Conservation (phyloP, 2,888 invertebrate genomes). For the Pammene aurita region DNA sequence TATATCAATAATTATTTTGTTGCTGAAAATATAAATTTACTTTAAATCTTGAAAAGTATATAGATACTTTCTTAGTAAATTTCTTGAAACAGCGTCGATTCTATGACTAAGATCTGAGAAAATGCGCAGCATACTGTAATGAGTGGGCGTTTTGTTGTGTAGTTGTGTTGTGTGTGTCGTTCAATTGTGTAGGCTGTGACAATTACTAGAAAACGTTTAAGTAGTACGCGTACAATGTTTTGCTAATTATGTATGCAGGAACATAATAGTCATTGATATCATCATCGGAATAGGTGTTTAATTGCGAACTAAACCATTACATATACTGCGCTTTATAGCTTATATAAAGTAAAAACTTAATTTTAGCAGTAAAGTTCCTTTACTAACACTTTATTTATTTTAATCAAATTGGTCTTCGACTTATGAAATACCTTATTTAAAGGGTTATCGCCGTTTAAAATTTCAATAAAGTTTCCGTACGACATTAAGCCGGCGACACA, state of each 20-base stretch:
- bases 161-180: too few species aligned
- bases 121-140: conserved; percentile 5
- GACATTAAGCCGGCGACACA: conserved; percentile 61
- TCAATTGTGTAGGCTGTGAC: conserved; percentile 13
- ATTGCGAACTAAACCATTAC: not conserved
- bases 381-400: not conserved
- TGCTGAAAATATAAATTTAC: too few species aligned
- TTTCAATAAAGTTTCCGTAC: conserved; percentile 43
- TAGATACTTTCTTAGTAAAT: too few species aligned
- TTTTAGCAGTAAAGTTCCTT: not conserved
- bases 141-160: conserved; percentile 4
- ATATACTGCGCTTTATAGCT: not conserved
- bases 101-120: not conserved
- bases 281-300: not conserved
- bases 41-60: too few species aligned
- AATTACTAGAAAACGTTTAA: conserved; percentile 21
- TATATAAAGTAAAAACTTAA: not conserved
- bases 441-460: conserved; percentile 39
- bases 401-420: not conserved
- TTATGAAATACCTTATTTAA: conserved; percentile 33
- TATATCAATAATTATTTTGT: too few species aligned
- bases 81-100: too few species aligned
- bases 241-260: not conserved
- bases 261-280: not conserved
- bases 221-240: not conserved